Percentiles rank a stretch among this genome's conserved stretches.
Conservation (phyloP, 2,888 invertebrate genomes). For the Stratiomys singularior region DNA sequence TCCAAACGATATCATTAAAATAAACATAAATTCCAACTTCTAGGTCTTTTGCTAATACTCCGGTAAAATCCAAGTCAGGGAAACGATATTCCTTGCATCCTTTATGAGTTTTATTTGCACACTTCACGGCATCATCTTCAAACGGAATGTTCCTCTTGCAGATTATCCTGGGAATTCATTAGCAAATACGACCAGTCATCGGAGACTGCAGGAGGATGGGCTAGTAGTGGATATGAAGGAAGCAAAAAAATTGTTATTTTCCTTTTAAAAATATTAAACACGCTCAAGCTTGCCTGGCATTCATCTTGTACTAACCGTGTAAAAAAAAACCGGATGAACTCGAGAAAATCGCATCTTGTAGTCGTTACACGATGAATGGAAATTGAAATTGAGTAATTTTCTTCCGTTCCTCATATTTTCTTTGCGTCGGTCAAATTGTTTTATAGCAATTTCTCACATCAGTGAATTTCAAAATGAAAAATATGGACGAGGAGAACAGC, state of each 20-base stretch:
- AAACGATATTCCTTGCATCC: slow-evolving; percentile 15
- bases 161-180: slow-evolving; percentile 42
- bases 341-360: not conserved
- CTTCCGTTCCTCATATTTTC: slow-evolving; percentile 28
- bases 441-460: slow-evolving; percentile 29
- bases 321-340: not conserved
- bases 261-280: slow-evolving; percentile 24
- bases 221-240: not conserved
- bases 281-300: not conserved
- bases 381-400: slow-evolving; percentile 43
- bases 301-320: not conserved
- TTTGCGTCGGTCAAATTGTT: slow-evolving; percentile 6
- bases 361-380: not conserved
- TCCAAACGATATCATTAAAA: slow-evolving; percentile 15
- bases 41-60: slow-evolving; percentile 7
- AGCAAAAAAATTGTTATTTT: not conserved
- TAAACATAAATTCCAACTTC: slow-evolving; percentile 11
- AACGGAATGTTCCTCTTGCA: slow-evolving; percentile 18
- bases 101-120: slow-evolving; percentile 42
- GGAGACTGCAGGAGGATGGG: not conserved
- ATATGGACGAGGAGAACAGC: no score
- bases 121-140: not conserved
- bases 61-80: not conserved
- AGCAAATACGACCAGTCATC: slow-evolving; percentile 27
- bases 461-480: slow-evolving; percentile 22